These are phyloP conservation scores for Agriopis aurantiaria DNA, from an alignment of 2,888 invertebrate species.

Conservation along the genomic window DNA sequence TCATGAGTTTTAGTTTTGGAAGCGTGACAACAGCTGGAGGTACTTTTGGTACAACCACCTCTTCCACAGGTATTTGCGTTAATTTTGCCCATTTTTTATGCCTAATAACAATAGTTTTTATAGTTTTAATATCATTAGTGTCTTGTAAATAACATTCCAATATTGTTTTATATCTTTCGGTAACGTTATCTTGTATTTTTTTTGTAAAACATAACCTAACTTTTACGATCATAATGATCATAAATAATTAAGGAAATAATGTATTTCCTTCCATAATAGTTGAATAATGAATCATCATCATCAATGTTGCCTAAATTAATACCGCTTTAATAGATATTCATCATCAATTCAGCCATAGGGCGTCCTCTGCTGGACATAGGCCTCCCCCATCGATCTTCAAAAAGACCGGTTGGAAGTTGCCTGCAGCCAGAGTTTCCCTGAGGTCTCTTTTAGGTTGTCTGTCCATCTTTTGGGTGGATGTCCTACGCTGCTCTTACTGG, in stretches of 20 bases:
- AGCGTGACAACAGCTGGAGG: slow-evolving; percentile 66
- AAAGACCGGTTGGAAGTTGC: too few species aligned
- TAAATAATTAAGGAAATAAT: not conserved
- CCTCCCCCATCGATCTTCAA: too few species aligned
- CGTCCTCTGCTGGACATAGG: too few species aligned
- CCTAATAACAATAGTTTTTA: not conserved
- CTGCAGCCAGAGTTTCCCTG: too few species aligned
- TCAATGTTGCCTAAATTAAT: too few species aligned
- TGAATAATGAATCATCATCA: not conserved
- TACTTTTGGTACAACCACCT: slow-evolving; percentile 71
- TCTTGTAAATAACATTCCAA: not conserved
- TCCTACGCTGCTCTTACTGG: too few species aligned
- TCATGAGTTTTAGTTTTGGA: slow-evolving; percentile 73
- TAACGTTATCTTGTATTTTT: not conserved
- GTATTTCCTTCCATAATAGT: not conserved
- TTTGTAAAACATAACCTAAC: slow-evolving; percentile 34
- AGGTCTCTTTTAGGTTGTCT: too few species aligned
- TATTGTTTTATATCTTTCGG: too few species aligned
- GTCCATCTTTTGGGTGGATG: too few species aligned
- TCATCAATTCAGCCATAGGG: too few species aligned
- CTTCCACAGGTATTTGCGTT: slow-evolving; percentile 63
- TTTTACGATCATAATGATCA: not conserved
- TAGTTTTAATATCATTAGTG: not conserved
- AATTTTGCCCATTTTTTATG: too few species aligned
- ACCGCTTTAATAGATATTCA: too few species aligned